Percentiles rank a stretch among this genome's conserved stretches.
Conservation (phyloP, 2,113 vertebrate species). For the Mystacornis crossleyi region DNA sequence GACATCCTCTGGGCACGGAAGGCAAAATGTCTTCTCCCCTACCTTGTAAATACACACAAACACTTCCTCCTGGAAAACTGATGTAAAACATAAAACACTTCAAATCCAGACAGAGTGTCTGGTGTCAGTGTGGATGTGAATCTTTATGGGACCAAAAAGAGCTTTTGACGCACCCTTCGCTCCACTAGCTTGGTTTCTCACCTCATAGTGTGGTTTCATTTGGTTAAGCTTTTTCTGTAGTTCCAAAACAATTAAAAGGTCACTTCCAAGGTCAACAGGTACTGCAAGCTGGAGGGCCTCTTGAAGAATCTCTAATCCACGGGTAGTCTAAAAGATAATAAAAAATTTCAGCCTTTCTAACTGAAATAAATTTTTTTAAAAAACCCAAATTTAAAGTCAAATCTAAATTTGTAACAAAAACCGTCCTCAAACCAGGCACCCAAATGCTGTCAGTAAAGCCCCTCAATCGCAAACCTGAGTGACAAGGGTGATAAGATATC, state of each 20-base stretch:
- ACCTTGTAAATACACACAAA: neutral
- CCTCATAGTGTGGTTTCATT: constrained; percentile 83
- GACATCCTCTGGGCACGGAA: neutral
- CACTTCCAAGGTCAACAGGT: constrained; percentile 78
- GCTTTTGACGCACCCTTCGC: neutral
- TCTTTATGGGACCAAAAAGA: neutral
- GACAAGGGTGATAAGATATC: neutral
- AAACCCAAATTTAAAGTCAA: neutral
- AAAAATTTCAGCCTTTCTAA: neutral
- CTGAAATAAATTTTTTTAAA: neutral
- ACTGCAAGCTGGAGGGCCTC: constrained; percentile 70
- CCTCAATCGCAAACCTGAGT: neutral
- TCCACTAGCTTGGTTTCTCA: constrained; percentile 42
- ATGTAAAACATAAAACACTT: neutral
- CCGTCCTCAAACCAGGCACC: neutral
- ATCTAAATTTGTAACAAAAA: neutral
- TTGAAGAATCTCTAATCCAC: constrained; percentile 75
- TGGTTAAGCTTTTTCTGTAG: constrained; percentile 78
- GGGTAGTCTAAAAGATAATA: constrained; percentile 74
- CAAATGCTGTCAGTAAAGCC: neutral
- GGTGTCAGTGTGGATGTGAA: accelerated
- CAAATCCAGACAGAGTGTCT: neutral
- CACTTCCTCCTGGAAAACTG: neutral
- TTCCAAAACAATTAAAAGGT: constrained; percentile 66
- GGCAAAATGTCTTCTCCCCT: neutral